Evolutionary conservation across 2,888 invertebrate species (phyloP), one percentile per base, ranked within the genome.

Genomic region (Thereva unica): DNA sequence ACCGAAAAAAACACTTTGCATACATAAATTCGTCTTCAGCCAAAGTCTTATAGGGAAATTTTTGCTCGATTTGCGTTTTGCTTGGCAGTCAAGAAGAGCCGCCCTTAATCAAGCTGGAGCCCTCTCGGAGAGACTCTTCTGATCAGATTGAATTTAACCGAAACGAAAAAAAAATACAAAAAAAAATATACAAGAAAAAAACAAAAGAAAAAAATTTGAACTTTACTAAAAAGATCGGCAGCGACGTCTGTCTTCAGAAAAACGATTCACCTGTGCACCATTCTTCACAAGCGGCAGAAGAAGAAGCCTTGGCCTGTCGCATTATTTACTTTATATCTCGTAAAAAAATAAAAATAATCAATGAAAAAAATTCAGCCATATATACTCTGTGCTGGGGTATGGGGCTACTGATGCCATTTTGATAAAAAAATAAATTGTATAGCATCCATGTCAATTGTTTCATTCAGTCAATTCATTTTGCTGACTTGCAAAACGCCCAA

Each of bases 1-100:
- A 73, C 73, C 70, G 23, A 69, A 73, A 73, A 75, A 73, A 73
- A 71, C 76, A 75, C 73, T 77, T 77, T 77, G 77, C 77, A 77
- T 77, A 77, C 77, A 77, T 77, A 78, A 77, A 77, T 77, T 77
- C 78, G 77, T 77, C 77, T 78, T 56, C n/a, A 23, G 23, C 6
- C 47, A 10, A 34, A 47, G 47, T 47, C 55, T 34, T 44, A 38
- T 23, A 45, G 38, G 44, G 45, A 40, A 45, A 64, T 55, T 54
- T 61, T 61, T 41, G 61, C 50, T 61, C 50, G 50, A 61, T 61
- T 61, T 61, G 50, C 61, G 61, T 61, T 49, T 45, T 45, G 49
- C 50, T 23, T 23, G 23, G 23, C 23, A 23, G 23, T 23, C 23
- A 23, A 23, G 23, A 61, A 61, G 50, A 47, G 61, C 61, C 41